Evolutionary conservation across 2,113 vertebrate species (phyloP).

Genomic region (Cromileptes altivelis): DNA sequence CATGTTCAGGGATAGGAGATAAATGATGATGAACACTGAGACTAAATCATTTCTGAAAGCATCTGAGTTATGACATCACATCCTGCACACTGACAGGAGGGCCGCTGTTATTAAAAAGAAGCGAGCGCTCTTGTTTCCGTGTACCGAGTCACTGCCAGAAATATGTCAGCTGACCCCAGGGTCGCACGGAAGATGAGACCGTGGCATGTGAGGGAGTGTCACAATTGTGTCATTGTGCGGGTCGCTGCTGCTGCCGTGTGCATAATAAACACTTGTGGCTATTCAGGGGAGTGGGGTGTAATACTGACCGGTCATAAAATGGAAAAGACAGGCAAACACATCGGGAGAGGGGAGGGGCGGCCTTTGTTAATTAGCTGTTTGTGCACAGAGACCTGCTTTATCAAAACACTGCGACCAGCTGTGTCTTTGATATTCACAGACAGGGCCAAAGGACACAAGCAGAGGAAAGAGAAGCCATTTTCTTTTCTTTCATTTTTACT

Average conservation of each 20-base stretch:
- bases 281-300: constrained; percentile 74
- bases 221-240: constrained; percentile 80
- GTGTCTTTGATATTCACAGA: constrained; percentile 93
- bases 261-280: constrained; percentile 80
- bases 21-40: background rate
- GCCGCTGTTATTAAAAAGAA: constrained; percentile 46
- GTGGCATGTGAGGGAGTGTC: constrained; percentile 69
- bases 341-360: constrained; percentile 76
- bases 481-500: constrained; percentile 67
- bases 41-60: background rate
- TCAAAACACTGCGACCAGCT: constrained; percentile 92
- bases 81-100: constrained; percentile 53
- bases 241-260: constrained; percentile 64
- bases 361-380: constrained; percentile 94
- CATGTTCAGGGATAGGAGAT: background rate
- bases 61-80: constrained; percentile 65
- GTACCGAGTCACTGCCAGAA: constrained; percentile 67
- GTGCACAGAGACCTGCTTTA: constrained; percentile 88
- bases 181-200: constrained; percentile 63
- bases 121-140: constrained; percentile 52
- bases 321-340: constrained; percentile 80
- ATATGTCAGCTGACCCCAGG: constrained; percentile 77
- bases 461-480: constrained; percentile 72
- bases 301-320: constrained; percentile 84
- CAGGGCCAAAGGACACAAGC: constrained; percentile 63